phyloP scores from a whole-genome alignment of 2,888 invertebrate species.

The Lepas anatifera region DNA sequence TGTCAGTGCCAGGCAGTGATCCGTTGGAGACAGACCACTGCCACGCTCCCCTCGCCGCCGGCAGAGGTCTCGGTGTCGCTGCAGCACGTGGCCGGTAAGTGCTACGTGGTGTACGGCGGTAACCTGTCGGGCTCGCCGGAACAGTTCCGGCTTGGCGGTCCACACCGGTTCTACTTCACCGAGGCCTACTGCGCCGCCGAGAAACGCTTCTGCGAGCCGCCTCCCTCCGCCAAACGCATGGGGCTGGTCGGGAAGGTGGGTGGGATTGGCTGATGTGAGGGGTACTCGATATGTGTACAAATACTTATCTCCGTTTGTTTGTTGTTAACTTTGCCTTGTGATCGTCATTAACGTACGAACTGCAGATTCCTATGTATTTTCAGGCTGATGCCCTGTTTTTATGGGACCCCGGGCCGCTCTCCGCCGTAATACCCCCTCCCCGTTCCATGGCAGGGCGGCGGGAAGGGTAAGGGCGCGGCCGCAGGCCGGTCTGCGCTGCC shows the following conservation, averaged over 20 bases:
- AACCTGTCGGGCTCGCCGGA: slow-evolving; percentile 42
- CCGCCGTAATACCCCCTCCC: too few species aligned
- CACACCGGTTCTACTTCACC: slow-evolving; percentile 59
- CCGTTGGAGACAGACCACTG: too few species aligned
- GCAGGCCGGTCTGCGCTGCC: slow-evolving; percentile 32
- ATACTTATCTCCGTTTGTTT: too few species aligned
- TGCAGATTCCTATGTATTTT: too few species aligned
- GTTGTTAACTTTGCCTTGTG: too few species aligned
- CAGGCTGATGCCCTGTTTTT: too few species aligned
- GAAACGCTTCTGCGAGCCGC: slow-evolving; percentile 48
- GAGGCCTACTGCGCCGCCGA: slow-evolving; percentile 49
- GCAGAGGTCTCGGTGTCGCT: slow-evolving; percentile 45
- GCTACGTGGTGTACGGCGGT: slow-evolving; percentile 51
- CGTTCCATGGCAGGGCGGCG: slow-evolving; percentile 40
- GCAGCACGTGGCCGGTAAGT: slow-evolving; percentile 51
- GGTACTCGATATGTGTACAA: too few species aligned
- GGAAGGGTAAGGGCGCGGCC: slow-evolving; percentile 53
- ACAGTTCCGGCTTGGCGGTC: slow-evolving; percentile 50
- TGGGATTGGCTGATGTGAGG: too few species aligned
- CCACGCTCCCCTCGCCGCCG: too few species aligned
- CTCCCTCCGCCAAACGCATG: slow-evolving; percentile 44
- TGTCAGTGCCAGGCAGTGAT: too few species aligned
- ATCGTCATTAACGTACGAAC: too few species aligned
- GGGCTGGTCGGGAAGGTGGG: slow-evolving; percentile 45
- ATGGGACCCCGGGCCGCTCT: too few species aligned